Base-by-base conservation (phyloP, 92 coral and sea anemone species). In the Heliopora coerulea region DNA sequence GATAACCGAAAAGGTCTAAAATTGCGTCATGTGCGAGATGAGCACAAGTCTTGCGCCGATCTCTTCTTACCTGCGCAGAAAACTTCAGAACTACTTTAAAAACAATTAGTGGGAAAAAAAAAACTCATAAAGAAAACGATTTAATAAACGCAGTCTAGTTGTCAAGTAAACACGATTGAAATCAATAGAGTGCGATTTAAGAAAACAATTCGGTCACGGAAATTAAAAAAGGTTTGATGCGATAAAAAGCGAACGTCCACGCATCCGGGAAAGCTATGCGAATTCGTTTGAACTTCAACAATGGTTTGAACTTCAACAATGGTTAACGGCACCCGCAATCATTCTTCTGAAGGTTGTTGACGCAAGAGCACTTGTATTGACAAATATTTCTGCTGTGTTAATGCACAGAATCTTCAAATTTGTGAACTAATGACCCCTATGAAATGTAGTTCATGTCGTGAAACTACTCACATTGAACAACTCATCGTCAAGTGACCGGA, bases 311-410 rank as follows among this genome's bases (percentile, higher is more conserved):
- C n/a, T n/a, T n/a, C n/a, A n/a, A n/a, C n/a, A n/a, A n/a, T n/a
- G n/a, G n/a, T n/a, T n/a, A n/a, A n/a, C n/a, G n/a, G n/a, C n/a
- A n/a, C n/a, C n/a, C n/a, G n/a, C n/a, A n/a, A n/a, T n/a, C 15
- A 62, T 62, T 17, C 40, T 62, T 32, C 25, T 11, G 34, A 62
- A 18, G 4, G 65, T 35, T 35, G 54, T 40, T 65, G 48, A 40
- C 32, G 41, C 48, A 42, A 65, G 49, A 10, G 21, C 48, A 29
- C 14, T 61, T 61, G 41, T 24, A 1, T 61, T 29, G 32, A 24
- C 20, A 62, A 63, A 63, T 63, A 3, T 26, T 63, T 28, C 50
- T 35, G 70, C 21, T 40, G 70, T 63, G 70, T 63, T 61, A 61
- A 37, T 63, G 10, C n/a, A 14, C 12, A 37, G 52, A 46, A n/a